Percentiles rank a stretch among this genome's conserved stretches.
phyloP scores from a whole-genome alignment of 2,113 vertebrate species.

The Trematocara macrostoma region DNA sequence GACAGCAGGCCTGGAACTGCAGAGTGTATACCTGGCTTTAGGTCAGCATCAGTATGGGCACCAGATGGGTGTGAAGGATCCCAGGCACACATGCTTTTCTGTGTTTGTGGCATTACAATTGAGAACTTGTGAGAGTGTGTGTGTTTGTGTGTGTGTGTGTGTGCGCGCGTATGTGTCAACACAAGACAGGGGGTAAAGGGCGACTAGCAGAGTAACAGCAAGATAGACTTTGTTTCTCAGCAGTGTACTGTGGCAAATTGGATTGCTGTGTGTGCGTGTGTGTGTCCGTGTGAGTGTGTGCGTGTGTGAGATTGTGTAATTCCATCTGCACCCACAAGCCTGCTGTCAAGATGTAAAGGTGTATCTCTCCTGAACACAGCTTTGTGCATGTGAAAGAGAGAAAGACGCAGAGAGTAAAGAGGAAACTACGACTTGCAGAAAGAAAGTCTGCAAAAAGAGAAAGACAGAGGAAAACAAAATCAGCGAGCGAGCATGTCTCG shows the following conservation, averaged over 20 bases:
- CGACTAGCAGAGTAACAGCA: neutral
- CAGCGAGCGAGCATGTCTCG: neutral
- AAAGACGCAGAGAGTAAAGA: neutral
- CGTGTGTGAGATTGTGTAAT: neutral
- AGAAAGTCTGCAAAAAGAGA: neutral
- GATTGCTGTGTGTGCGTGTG: neutral
- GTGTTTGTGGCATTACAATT: neutral
- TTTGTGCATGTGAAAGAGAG: neutral
- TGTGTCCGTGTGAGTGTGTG: neutral
- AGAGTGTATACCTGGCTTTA: neutral
- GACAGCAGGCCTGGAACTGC: neutral
- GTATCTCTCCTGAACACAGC: neutral
- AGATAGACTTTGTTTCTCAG: neutral
- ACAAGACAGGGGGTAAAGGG: neutral
- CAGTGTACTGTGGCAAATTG: neutral
- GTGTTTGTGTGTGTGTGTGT: rapidly evolving
- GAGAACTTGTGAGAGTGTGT: neutral
- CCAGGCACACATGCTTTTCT: neutral
- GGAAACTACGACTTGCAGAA: neutral
- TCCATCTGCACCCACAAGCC: neutral
- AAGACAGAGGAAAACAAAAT: neutral
- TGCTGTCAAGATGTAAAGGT: neutral
- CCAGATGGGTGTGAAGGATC: neutral
- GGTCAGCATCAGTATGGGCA: neutral
- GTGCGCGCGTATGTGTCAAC: rapidly evolving